Evolutionary conservation across 2,113 vertebrate species (phyloP).

Genomic region (Tetraodon nigroviridis): DNA sequence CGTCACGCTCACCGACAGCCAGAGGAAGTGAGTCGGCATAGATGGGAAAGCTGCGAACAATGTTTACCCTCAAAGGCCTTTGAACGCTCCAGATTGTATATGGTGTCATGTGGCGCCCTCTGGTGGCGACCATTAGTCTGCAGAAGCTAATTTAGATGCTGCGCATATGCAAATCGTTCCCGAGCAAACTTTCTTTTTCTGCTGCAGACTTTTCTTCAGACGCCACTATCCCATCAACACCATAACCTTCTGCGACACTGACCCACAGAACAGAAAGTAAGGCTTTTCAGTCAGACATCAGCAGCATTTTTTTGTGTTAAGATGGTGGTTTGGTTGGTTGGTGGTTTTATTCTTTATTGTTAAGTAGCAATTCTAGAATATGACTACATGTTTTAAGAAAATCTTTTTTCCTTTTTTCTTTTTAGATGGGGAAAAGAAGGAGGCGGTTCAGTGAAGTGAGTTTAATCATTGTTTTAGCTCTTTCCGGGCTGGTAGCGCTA

Average conservation of each 20-base stretch:
- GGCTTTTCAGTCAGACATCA: not conserved
- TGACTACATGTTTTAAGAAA: not conserved
- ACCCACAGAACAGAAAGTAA: slow-evolving; percentile 95
- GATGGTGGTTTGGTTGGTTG: too few relatives aligned
- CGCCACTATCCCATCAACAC: slow-evolving; percentile 93
- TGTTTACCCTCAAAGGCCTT: not conserved
- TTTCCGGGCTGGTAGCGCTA: too few relatives aligned
- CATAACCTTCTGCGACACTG: slow-evolving; percentile 88
- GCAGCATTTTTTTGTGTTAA: not conserved
- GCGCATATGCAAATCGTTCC: not conserved
- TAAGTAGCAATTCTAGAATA: not conserved
- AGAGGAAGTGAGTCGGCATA: slow-evolving; percentile 86
- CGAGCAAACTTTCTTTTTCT: slow-evolving; percentile 1
- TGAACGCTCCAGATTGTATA: not conserved
- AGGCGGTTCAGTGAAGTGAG: slow-evolving; percentile 78
- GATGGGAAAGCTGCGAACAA: not conserved
- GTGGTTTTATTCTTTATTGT: not conserved
- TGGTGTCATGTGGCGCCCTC: not conserved
- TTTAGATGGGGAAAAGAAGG: slow-evolving; percentile 81
- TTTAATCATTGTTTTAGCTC: slow-evolving; percentile 9
- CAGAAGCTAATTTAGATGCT: not conserved
- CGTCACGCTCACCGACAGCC: slow-evolving; percentile 96
- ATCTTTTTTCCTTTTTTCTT: slow-evolving; percentile 2
- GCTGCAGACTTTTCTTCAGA: slow-evolving; percentile 87
- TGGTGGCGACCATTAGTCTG: not conserved